Evolutionary conservation across 2,797 vertebrate genomes (phyloP), one percentile per base, ranked within the genome.

Genomic region (Sebastes baramenuke): DNA sequence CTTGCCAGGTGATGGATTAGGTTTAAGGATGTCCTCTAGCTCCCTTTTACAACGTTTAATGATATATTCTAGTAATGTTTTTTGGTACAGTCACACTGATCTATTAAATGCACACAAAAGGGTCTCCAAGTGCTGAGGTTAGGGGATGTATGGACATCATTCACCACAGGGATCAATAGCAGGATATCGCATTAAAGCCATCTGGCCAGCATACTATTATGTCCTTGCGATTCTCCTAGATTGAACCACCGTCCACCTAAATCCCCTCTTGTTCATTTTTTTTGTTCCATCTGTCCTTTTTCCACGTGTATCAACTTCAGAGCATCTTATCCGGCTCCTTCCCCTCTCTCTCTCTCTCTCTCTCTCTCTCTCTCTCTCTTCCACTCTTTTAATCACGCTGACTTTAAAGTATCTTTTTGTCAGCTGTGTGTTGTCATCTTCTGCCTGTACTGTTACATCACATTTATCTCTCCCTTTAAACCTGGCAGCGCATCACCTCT

Each of bases 181-280:
- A 77, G 77, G 76, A 73, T 66, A 75, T 83, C 80, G 62, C 36
- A 67, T 64, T 80, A 64, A 83, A 83, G 82, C 77, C 56, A 67
- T 72, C 70, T 65, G 64, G 22, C 42, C 80, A 70, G 54, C 67
- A 68, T 20, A 70, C 54, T 58, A 52, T 72, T 62, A 54, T 76
- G 77, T 85, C 83, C 67, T 81, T 59, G 12, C 62, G 79, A 79
- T 75, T 84, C 73, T 69, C 88, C 83, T 27, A 14, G 25, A 59
- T 54, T 84, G 80, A 86, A 61, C 83, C 83, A 9, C 52, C 22
- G 10, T 67, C 71, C 72, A 55, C 58, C 59, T 86, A 82, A 93
- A 93, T 90, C 84, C 86, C 56, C 70, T 79, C 80, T 88, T 92
- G 88, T 91, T 92, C 84, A 88, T 38, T 89, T 83, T 90, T 90